phyloP scores from a whole-genome alignment of 2,113 vertebrate genomes.

The Cairina moschata region DNA sequence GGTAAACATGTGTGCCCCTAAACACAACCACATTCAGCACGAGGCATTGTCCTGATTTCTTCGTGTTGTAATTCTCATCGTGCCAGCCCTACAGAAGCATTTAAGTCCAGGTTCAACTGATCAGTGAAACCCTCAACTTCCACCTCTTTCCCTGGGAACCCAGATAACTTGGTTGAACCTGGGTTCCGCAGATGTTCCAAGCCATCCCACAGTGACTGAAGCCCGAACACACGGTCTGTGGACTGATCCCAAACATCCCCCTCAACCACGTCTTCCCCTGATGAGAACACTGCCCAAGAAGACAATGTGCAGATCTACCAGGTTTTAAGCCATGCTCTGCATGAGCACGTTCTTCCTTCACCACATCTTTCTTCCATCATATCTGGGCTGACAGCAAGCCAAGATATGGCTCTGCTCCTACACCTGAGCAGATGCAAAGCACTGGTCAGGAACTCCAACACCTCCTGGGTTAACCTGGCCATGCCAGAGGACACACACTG shows the following conservation, averaged over 20 bases:
- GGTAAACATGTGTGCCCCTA: fast-evolving
- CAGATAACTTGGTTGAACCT: neutral
- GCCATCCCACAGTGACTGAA: neutral
- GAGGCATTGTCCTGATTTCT: neutral
- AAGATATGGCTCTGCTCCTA: neutral
- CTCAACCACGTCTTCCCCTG: neutral
- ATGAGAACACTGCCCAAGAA: neutral
- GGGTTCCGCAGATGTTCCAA: neutral
- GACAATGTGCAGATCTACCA: neutral
- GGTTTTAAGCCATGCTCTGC: neutral
- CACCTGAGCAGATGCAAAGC: neutral
- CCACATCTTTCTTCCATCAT: neutral
- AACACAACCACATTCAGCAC: neutral
- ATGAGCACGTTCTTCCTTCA: neutral
- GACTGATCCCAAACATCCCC: neutral
- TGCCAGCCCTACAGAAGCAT: neutral
- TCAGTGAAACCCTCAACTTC: neutral
- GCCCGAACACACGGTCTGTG: neutral
- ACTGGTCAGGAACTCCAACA: neutral
- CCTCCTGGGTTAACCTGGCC: neutral
- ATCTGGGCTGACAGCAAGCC: neutral
- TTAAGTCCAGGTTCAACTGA: neutral
- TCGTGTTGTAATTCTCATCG: neutral
- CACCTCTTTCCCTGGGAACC: neutral
- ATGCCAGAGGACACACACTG: neutral